Evolutionary conservation across 2,113 vertebrate genomes (phyloP).

Genomic region (Campylomormyrus numenius): DNA sequence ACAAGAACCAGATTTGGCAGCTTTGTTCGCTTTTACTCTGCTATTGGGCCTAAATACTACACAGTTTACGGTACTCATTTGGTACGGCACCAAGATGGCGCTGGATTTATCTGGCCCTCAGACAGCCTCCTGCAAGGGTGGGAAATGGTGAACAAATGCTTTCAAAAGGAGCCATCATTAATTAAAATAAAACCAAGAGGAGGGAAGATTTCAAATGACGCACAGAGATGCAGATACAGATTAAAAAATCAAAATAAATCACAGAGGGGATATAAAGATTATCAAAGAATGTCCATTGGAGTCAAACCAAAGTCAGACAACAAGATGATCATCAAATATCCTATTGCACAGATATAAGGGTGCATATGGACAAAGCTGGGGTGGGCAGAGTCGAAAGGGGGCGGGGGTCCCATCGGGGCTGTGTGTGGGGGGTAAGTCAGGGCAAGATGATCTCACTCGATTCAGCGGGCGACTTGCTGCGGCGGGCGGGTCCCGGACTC

Average conservation of each 20-base stretch:
- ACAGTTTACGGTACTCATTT: not conserved
- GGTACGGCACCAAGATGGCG: not conserved
- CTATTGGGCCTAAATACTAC: not conserved
- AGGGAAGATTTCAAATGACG: not conserved
- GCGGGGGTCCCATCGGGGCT: not conserved
- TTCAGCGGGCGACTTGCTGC: constrained; percentile 91
- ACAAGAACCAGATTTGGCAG: not conserved
- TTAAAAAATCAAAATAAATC: not conserved
- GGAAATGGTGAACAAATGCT: not conserved
- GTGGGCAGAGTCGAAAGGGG: not conserved
- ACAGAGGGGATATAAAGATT: not conserved
- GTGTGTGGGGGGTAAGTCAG: constrained; percentile 11
- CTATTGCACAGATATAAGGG: not conserved
- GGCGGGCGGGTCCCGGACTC: constrained; percentile 77
- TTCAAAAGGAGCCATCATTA: not conserved
- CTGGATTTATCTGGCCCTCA: not conserved
- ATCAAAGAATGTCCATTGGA: not conserved
- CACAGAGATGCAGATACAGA: not conserved
- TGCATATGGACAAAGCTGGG: not conserved
- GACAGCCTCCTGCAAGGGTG: not conserved
- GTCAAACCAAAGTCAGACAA: not conserved
- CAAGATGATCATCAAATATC: not conserved
- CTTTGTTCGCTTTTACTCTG: not conserved
- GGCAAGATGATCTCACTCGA: constrained; percentile 76
- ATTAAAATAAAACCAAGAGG: not conserved